These are phyloP conservation scores for Ceraclea dissimilis DNA, from an alignment of 2,888 invertebrate genomes.

Conservation along the genomic window DNA sequence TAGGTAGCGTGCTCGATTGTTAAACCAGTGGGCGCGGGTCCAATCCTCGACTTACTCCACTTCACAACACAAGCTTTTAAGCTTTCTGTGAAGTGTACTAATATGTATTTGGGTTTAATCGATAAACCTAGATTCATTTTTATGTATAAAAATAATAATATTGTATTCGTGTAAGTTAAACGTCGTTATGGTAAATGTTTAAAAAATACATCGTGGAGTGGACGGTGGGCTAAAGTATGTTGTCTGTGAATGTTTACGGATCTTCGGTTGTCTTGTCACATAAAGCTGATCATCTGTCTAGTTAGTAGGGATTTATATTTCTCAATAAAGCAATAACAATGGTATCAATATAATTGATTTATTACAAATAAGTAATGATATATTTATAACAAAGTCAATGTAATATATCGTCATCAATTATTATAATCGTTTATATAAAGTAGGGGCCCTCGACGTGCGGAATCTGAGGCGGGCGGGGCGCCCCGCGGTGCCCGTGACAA, in stretches of 20 bases:
- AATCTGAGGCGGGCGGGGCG: slow-evolving; percentile 1
- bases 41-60: too few relatives aligned
- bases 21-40: too few relatives aligned
- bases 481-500: slow-evolving; percentile 14
- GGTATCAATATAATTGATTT: neutral
- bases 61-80: too few relatives aligned
- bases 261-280: neutral
- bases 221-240: too few relatives aligned
- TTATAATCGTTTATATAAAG: neutral
- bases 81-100: too few relatives aligned
- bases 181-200: too few relatives aligned
- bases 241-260: neutral
- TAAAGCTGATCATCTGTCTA: neutral
- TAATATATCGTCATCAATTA: neutral
- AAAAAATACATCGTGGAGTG: too few relatives aligned
- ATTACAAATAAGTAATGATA: neutral
- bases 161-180: too few relatives aligned
- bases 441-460: neutral
- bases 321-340: neutral
- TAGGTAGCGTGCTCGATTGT: too few relatives aligned
- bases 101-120: too few relatives aligned
- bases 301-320: neutral
- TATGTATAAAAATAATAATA: too few relatives aligned
- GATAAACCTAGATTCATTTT: too few relatives aligned
- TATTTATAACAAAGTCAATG: neutral